These are phyloP conservation scores for Trogon melanurus DNA, from an alignment of 2,113 vertebrate species.

Conservation along the genomic window DNA sequence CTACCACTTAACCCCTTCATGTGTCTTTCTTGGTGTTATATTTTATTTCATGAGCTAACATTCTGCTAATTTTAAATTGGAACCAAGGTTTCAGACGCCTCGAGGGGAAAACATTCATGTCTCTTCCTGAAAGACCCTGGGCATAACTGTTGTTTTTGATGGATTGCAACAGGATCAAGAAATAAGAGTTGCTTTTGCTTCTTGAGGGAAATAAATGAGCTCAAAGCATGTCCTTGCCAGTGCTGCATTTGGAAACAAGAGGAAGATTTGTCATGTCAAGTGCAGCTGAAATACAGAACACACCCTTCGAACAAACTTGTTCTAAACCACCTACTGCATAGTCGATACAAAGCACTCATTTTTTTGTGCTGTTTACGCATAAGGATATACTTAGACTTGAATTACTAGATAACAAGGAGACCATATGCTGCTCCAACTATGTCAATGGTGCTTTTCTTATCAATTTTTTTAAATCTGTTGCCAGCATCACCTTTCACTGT, in stretches of 20 bases:
- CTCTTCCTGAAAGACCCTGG: not conserved
- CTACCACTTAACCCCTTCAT: not conserved
- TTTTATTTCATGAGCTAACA: not conserved
- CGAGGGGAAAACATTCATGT: not conserved
- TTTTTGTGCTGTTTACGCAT: not conserved
- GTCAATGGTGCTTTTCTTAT: not conserved
- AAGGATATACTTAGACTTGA: not conserved
- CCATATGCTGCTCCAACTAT: not conserved
- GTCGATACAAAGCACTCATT: not conserved
- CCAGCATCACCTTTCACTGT: not conserved
- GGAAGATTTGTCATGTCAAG: not conserved
- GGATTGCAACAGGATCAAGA: not conserved
- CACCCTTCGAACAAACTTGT: not conserved
- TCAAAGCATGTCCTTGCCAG: not conserved
- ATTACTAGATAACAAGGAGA: not conserved
- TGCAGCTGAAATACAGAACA: not conserved
- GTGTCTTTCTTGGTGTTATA: not conserved
- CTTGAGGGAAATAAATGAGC: not conserved
- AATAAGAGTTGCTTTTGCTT: not conserved
- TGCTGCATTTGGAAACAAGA: not conserved
- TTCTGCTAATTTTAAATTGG: not conserved
- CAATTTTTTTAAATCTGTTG: not conserved
- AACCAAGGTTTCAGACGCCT: not conserved
- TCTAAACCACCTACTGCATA: not conserved
- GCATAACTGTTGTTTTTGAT: not conserved